Evolutionary conservation across 2,888 invertebrate species (phyloP), one percentile per base, ranked within the genome.

Genomic region (Choreutis nemorana): DNA sequence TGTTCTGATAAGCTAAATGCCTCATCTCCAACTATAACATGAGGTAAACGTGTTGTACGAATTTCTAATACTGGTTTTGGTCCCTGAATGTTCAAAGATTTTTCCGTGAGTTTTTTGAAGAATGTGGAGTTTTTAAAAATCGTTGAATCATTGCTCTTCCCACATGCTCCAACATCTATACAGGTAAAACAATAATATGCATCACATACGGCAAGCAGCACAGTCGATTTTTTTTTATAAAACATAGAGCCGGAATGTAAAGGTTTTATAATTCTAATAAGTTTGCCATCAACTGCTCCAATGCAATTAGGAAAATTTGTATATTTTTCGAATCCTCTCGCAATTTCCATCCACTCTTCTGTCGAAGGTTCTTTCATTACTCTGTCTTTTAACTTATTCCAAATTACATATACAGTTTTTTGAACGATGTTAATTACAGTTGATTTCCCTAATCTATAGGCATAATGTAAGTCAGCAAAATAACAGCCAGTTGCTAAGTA

Each of bases 131-230:
- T 13, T 18, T 34, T 25, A 15, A 34, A 28, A 16, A 34, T 31
- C 7, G 15, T 9, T 10, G 30, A 28, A 16, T 34, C 34, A 29
- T 24, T 31, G 8, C 23, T 27, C 14, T 29, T 31, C 14, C 31
- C 34, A 26, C 8, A 27, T 10, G 34, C 31, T 15, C 34, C 34
- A 18, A 34, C 26, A 29, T 34, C 32, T 21, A 35, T 28, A 23
- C n/a, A 23, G n/a, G 25, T 14, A 29, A 31, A 33, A 26, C 27
- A 23, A 28, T 33, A 29, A 23, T 33, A 23, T 28, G 30, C 30
- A 24, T 33, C 33, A 13, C 12, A 11, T 14, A 31, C 23, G 7
- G 34, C 34, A 10, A 34, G 9, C 20, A 31, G 14, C 4, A 31
- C 29, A 29, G 12, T 27, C 14, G 14, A 4, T 9, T 25, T 25